These are phyloP conservation scores for Endotricha flammealis DNA, from an alignment of 2,888 invertebrate species.

Conservation along the genomic window DNA sequence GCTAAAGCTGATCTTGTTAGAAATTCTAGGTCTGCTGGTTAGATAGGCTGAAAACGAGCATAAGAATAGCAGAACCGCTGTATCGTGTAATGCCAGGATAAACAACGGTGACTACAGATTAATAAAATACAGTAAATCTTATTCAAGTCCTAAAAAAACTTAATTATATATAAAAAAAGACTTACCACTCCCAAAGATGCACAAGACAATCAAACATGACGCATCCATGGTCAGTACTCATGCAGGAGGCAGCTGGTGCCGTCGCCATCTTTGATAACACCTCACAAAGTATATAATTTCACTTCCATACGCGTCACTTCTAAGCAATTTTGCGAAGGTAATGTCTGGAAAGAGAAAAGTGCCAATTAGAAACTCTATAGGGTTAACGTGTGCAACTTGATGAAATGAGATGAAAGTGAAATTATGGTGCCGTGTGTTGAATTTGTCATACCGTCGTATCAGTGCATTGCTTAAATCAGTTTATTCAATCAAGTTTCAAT, in stretches of 20 bases:
- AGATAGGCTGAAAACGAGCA: no score
- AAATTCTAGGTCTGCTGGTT: no score
- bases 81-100: no score
- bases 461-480: no score
- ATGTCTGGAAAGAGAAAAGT: conserved; percentile 60
- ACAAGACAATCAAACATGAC: conserved; percentile 71
- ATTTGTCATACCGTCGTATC: no score
- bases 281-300: conserved; percentile 36
- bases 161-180: conserved; percentile 14
- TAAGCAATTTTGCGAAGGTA: conserved; percentile 36
- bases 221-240: conserved; percentile 66
- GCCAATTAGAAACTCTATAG: conserved; percentile 45
- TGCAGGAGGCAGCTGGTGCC: conserved; percentile 59
- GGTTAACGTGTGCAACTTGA: conserved; percentile 23
- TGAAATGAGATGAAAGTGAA: conserved; percentile 49
- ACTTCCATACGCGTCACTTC: conserved; percentile 28
- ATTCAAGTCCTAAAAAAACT: no score
- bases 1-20: no score
- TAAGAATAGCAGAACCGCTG: no score
- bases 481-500: no score
- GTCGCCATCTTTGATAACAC: conserved; percentile 50
- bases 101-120: no score
- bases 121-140: no score
- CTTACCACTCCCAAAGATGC: conserved; percentile 73
- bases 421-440: conserved; percentile 26